phyloP scores from a whole-genome alignment of 2,113 vertebrate species.

The Anas platyrhynchos region DNA sequence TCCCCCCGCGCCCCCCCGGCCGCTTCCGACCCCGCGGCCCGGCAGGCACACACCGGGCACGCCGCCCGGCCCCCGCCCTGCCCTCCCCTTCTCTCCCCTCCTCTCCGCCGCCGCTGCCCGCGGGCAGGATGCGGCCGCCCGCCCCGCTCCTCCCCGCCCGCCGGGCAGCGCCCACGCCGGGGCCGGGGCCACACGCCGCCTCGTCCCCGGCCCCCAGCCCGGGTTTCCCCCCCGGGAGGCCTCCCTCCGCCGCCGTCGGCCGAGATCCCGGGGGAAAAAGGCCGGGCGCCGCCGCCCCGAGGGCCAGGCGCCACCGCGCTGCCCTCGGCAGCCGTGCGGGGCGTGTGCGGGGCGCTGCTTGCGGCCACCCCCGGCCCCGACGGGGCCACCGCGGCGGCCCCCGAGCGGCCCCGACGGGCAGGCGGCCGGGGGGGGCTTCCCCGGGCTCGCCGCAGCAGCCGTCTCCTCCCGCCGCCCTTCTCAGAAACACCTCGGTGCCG shows the following conservation, averaged over 20 bases:
- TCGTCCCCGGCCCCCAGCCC: too few relatives aligned
- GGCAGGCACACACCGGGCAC: too few relatives aligned
- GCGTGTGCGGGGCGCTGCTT: too few relatives aligned
- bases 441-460: conserved; percentile 22
- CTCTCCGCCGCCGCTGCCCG: too few relatives aligned
- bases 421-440: not conserved
- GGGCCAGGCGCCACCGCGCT: not conserved
- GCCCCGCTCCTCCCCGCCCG: not conserved
- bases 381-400: too few relatives aligned
- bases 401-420: not conserved
- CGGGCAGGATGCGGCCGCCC: not conserved
- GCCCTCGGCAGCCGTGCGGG: too few relatives aligned
- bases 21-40: too few relatives aligned
- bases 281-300: not conserved
- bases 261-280: not conserved
- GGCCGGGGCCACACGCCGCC: not conserved
- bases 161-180: not conserved
- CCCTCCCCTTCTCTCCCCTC: too few relatives aligned
- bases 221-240: not conserved
- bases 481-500: conserved; percentile 53
- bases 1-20: not conserved
- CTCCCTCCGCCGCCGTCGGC: not conserved
- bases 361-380: too few relatives aligned
- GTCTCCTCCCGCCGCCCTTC: conserved; percentile 61
- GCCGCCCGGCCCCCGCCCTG: too few relatives aligned